Evolutionary conservation across 2,888 invertebrate genomes (phyloP).

Genomic region (Drosophila engyochracea): DNA sequence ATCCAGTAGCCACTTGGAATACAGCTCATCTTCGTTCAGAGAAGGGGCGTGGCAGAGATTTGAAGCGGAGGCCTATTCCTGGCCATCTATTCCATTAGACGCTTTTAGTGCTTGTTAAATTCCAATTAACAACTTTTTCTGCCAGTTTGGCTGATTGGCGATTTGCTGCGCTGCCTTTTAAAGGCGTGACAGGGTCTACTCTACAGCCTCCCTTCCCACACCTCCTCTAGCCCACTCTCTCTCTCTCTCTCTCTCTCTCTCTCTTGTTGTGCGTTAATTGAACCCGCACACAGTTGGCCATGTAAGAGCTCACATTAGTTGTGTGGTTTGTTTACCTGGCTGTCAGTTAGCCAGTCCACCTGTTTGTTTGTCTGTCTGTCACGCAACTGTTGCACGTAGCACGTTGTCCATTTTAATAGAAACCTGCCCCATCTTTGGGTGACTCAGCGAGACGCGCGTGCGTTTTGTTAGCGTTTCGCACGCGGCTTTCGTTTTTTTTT

Average conservation of each 20-base stretch:
- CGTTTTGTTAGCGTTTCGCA: conserved; percentile 41
- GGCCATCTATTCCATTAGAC: conserved; percentile 69
- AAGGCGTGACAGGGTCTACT: conserved; percentile 36
- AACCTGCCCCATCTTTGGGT: conserved; percentile 24
- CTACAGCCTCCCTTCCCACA: neutral
- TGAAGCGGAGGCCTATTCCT: conserved; percentile 26
- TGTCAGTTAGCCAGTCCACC: conserved; percentile 51
- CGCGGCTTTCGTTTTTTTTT: conserved; percentile 19
- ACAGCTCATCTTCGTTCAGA: conserved; percentile 16
- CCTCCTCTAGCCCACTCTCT: neutral
- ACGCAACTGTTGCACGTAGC: conserved; percentile 65
- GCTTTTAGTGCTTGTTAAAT: conserved; percentile 82
- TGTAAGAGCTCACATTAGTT: conserved; percentile 59
- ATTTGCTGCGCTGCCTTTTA: conserved; percentile 51
- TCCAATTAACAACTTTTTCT: conserved; percentile 82
- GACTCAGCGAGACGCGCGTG: conserved; percentile 47
- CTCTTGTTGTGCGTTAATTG: conserved; percentile 66
- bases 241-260: conserved; percentile 16
- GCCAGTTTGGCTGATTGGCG: conserved; percentile 52
- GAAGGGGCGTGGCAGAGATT: neutral
- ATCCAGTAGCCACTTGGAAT: conserved; percentile 16
- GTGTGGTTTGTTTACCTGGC: conserved; percentile 67
- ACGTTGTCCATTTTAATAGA: conserved; percentile 14
- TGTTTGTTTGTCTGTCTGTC: conserved; percentile 38
- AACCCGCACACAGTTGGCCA: conserved; percentile 76